Base-by-base conservation (phyloP, 1,140 invertebrate species). In the Hyposmocoma kahamanoa region DNA sequence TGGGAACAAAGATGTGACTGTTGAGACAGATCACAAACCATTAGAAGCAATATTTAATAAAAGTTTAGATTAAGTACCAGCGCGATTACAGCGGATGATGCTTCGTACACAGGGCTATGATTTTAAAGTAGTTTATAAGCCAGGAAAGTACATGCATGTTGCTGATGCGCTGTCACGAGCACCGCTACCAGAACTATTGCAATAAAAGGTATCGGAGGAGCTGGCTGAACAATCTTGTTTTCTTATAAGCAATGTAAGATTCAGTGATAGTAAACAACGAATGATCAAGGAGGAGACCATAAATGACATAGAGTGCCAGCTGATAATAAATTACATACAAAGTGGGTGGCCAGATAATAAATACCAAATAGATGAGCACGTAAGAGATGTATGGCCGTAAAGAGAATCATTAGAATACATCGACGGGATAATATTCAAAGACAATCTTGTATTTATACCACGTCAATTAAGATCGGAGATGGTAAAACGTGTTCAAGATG, bases 21-120 rank as follows among this genome's bases (percentile, higher is more conserved):
- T 81, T 0, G 63, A 86, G 58, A 86, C 75, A 1, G 84, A 87
- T 46, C 54, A 42, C 43, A 47, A 59, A 53, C 51, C 24, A 43
- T 18, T 42, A 17, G 26, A 60, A 54, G 30, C 44, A 49, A 48
- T 50, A 18, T 50, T 49, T n/a, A 49, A 49, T 13, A 45, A 57
- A 36, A 34, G 41, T 8, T 22, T 56, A 17, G 48, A 51, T 19
- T 36, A 42, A 13, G 42, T 38, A 11, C 47, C 47, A 18, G 34
- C 34, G 34, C 30, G 47, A 1, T 20, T 49, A 3, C 47, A 49
- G 28, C 13, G 34, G 3, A 38, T 49, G 39, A 49, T 32, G 19
- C 18, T 49, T 10, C 36, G 47, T 13, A 15, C 42, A 11, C 47
- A 49, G 20, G 22, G 38, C 15, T 49, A 49, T 18, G 22, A 57